Conservation (phyloP, 1,140 invertebrate genomes). For the Ptiloglossa arizonensis region DNA sequence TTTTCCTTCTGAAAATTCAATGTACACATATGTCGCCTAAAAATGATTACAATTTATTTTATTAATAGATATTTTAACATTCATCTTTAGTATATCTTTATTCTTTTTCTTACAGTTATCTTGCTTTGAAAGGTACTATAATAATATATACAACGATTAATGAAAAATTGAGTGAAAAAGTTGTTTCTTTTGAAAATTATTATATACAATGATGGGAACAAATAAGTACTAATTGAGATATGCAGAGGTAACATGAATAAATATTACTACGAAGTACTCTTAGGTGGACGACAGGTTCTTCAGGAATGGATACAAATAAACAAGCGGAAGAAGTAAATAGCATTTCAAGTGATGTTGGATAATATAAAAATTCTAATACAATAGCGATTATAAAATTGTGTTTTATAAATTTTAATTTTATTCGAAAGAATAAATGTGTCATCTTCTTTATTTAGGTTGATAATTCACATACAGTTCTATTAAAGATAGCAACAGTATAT, state of each 20-base stretch:
- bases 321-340: conserved; percentile 11
- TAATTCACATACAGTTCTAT: conserved; percentile 89
- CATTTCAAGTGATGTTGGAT: conserved; percentile 19
- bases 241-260: conserved; percentile 63
- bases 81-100: neutral
- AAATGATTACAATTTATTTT: neutral
- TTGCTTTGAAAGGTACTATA: too few species aligned
- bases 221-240: conserved; percentile 2
- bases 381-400: conserved; percentile 58
- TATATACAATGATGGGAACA: neutral
- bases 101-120: neutral
- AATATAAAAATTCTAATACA: conserved; percentile 58
- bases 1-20: neutral
- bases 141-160: neutral
- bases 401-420: neutral
- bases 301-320: conserved; percentile 53
- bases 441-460: conserved; percentile 84
- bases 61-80: neutral
- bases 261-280: conserved; percentile 66
- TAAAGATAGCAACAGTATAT: conserved; percentile 92
- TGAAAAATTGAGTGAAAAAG: neutral
- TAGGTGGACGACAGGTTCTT: conserved; percentile 67
- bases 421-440: neutral
- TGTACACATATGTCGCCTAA: neutral
- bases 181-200: neutral